Base-by-base conservation (phyloP, 2,797 vertebrate genomes). In the Rhinogobio ventralis region DNA sequence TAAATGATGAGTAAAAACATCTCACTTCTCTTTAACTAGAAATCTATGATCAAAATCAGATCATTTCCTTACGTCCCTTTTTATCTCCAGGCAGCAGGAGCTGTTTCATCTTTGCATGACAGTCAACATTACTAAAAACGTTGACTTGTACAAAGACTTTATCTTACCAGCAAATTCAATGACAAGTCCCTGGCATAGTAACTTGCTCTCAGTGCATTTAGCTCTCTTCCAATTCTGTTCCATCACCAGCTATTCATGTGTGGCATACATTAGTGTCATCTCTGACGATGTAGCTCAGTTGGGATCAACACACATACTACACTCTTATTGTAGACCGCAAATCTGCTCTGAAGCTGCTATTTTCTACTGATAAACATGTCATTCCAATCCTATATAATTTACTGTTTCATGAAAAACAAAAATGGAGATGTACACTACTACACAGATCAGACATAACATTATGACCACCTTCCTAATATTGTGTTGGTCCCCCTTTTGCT, bases 71-170 rank as follows among this genome's bases (percentile, higher is more conserved):
- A 68, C 1, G 13, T 80, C 14, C 10, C 10, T 68, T 17, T 79
- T 79, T 36, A 68, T 80, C 66, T 80, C 30, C 66, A 80, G 64
- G 78, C 20, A 53, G 78, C 23, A 69, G 30, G 78, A 80, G 46
- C 23, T 0, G 15, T 68, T 80, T 68, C 46, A 69, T 80, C 45
- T 53, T 46, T 15, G 36, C 28, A 68, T 53, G 64, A 15, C 78
- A 53, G 46, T 68, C 64, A 51, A 33, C 30, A 51, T 79, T 67
- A 51, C 10, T 15, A 51, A 57, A 71, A 81, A 23, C 36, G 67
- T 81, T 25, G 66, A 62, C 67, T 23, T 62, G 80, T 17, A 71
- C 14, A 60, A 74, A 62, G 28, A 64, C 42, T 46, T 49, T 64
- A 49, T 81, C 17, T 42, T 33, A 0, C 10, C 7, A 74, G 28